Evolutionary conservation across 2,113 vertebrate species (phyloP).

Genomic region (Anser brachyrhynchus): DNA sequence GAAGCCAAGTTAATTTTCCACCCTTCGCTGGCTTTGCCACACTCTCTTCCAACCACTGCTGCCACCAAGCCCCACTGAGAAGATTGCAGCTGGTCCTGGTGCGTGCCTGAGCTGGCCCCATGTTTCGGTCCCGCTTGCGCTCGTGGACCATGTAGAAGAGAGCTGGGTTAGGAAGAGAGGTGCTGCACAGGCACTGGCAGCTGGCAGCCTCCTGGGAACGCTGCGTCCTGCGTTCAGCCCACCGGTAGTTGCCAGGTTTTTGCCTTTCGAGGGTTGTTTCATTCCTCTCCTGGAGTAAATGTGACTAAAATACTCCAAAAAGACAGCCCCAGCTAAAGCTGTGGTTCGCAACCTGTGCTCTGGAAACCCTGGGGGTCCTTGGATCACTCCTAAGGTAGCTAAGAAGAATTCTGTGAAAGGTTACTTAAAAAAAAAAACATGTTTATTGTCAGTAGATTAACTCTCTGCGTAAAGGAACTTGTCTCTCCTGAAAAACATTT

Average conservation of each 20-base stretch:
- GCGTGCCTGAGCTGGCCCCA: neutral
- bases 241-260: neutral
- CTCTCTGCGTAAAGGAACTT: neutral
- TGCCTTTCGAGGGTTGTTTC: slow-evolving; percentile 25
- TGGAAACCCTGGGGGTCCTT: neutral
- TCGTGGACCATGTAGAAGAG: neutral
- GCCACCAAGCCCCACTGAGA: neutral
- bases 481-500: slow-evolving; percentile 20
- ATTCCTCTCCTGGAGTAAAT: slow-evolving; percentile 17
- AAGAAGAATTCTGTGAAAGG: slow-evolving; percentile 45
- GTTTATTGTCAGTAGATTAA: slow-evolving; percentile 41
- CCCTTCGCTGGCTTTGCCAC: neutral
- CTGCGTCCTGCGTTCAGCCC: neutral
- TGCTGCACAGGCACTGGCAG: neutral
- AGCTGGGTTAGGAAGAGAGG: neutral
- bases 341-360: neutral
- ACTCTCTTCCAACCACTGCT: neutral
- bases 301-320: neutral
- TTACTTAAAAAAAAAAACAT: neutral
- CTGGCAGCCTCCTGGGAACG: neutral
- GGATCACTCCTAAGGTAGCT: slow-evolving; percentile 13
- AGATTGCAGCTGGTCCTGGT: neutral
- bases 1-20: neutral
- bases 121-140: neutral
- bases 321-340: neutral